A percentile compares a stretch with the other conserved stretches of the same genome.
Conservation (phyloP, 2,888 invertebrate species). For the Philopedon plagiatum region DNA sequence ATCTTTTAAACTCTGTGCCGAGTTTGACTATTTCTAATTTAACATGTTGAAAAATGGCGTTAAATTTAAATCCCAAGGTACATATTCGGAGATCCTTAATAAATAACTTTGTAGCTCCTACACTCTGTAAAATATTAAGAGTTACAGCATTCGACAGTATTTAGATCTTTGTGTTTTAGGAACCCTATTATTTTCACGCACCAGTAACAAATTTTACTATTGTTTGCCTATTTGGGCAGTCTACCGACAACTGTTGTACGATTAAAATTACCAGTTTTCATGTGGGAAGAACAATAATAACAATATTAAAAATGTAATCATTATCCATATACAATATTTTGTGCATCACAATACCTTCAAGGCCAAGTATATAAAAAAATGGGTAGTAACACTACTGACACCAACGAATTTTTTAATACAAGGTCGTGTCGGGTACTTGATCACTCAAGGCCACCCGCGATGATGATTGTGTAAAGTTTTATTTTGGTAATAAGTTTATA, state of each 20-base stretch:
- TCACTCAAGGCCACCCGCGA: background rate
- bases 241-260: background rate
- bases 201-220: too few relatives aligned
- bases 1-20: too few relatives aligned
- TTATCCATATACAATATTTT: slow-evolving; percentile 13
- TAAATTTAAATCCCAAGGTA: too few relatives aligned
- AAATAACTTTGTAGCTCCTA: too few relatives aligned
- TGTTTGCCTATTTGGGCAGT: too few relatives aligned
- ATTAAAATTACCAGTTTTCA: background rate
- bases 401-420: background rate
- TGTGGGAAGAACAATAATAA: slow-evolving; percentile 22
- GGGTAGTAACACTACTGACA: slow-evolving; percentile 4
- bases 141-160: too few relatives aligned
- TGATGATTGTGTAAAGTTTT: slow-evolving; percentile 20
- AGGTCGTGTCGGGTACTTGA: slow-evolving; percentile 13
- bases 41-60: too few relatives aligned
- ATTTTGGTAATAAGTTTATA: slow-evolving; percentile 23
- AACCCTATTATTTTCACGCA: too few relatives aligned
- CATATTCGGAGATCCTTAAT: too few relatives aligned
- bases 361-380: background rate
- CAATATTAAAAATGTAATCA: slow-evolving; percentile 9
- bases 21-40: too few relatives aligned
- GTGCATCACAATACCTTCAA: slow-evolving; percentile 19
- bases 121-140: too few relatives aligned
- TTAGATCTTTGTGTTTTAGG: too few relatives aligned